Percentiles rank a stretch among this genome's conserved stretches.
Conservation (phyloP, 2,888 invertebrate genomes). For the Trimorus sp. region DNA sequence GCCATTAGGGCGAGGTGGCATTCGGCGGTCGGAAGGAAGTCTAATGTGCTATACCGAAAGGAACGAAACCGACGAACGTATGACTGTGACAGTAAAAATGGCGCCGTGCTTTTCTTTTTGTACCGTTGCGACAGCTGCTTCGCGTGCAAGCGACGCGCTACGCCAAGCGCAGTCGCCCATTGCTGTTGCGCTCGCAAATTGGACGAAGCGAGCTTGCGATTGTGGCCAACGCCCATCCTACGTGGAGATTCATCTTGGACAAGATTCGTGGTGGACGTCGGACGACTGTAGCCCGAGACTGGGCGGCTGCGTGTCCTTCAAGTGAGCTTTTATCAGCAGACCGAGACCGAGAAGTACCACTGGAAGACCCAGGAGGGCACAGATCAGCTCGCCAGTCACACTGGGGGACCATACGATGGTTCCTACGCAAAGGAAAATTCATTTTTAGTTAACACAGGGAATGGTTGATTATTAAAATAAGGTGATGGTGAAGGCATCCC, state of each 20-base stretch:
- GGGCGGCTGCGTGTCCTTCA: constrained; percentile 80
- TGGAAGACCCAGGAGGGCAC: constrained; percentile 84
- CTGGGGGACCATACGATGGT: constrained; percentile 83
- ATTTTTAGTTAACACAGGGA: too few species aligned
- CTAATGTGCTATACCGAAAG: too few species aligned
- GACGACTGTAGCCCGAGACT: constrained; percentile 72
- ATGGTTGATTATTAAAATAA: too few species aligned
- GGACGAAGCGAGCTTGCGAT: not conserved
- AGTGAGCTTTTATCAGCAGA: constrained; percentile 83
- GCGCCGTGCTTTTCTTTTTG: too few species aligned
- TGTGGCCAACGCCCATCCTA: constrained; percentile 15
- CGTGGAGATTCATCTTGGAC: constrained; percentile 75
- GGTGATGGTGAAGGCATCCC: too few species aligned
- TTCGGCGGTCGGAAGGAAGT: not conserved
- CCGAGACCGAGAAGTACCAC: constrained; percentile 83
- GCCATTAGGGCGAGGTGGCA: not conserved
- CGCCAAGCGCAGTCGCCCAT: not conserved
- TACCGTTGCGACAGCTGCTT: too few species aligned
- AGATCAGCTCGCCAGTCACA: constrained; percentile 85
- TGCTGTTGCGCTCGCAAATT: not conserved
- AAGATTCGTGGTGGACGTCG: constrained; percentile 73
- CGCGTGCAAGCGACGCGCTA: too few species aligned
- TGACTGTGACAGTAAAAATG: too few species aligned
- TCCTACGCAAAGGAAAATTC: constrained; percentile 74
- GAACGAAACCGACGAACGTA: too few species aligned